Evolutionary conservation across 1,140 invertebrate genomes (phyloP).

Genomic region (Drosophila mauritiana): DNA sequence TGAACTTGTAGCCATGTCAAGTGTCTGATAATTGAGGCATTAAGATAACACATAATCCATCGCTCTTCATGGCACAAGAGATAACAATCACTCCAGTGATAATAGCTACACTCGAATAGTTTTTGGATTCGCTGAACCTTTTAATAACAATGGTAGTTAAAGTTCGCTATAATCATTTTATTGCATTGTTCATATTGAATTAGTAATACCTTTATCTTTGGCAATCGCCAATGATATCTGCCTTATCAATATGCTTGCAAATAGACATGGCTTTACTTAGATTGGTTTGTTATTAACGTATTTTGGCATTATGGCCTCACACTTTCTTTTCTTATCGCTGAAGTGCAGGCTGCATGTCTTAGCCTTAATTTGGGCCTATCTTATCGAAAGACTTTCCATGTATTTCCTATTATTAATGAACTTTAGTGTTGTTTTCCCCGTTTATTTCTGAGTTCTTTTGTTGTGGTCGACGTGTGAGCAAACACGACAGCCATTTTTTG

Average conservation of each 20-base stretch:
- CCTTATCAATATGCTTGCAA: not conserved
- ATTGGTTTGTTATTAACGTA: slow-evolving; percentile 8
- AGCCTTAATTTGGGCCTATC: slow-evolving; percentile 47
- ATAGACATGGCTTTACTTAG: not conserved
- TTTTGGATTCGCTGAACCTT: slow-evolving; percentile 4
- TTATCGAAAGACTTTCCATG: slow-evolving; percentile 54
- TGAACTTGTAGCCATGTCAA: not conserved
- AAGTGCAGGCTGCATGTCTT: slow-evolving; percentile 47
- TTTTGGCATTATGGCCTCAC: slow-evolving; percentile 9
- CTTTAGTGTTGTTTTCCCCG: slow-evolving; percentile 15
- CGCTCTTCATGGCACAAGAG: not conserved
- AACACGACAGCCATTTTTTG: slow-evolving; percentile 54
- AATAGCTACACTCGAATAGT: not conserved
- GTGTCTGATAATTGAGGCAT: not conserved
- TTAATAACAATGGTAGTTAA: not conserved
- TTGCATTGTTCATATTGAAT: not conserved
- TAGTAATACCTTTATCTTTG: not conserved
- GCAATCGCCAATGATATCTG: not conserved
- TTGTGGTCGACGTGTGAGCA: slow-evolving; percentile 63
- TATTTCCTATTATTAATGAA: slow-evolving; percentile 49
- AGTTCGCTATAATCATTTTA: too few species aligned
- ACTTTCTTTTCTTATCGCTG: slow-evolving; percentile 40
- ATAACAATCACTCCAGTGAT: slow-evolving; percentile 9
- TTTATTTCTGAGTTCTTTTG: slow-evolving; percentile 43
- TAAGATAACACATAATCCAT: slow-evolving; percentile 1